Evolutionary conservation across 1,140 invertebrate species (phyloP).

Genomic region (Helicoverpa armigera): DNA sequence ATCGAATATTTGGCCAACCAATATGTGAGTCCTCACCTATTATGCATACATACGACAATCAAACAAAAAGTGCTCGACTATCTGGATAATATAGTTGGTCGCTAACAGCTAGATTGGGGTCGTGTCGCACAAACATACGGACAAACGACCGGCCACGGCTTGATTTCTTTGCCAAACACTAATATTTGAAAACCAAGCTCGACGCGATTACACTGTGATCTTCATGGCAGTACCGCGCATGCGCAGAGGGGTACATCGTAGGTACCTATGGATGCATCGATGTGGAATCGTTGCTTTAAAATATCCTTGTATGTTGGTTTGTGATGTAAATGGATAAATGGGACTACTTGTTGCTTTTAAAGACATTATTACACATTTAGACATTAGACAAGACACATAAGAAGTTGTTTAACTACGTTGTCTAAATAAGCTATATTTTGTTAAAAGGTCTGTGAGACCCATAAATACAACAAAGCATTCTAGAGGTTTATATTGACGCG

Average conservation of each 20-base stretch:
- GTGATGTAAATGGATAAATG: too few species aligned
- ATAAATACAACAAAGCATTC: too few species aligned
- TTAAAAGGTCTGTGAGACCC: too few species aligned
- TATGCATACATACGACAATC: constrained; percentile 19
- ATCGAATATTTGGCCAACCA: neutral
- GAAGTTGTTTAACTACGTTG: too few species aligned
- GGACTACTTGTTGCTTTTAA: too few species aligned
- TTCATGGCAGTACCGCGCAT: constrained; percentile 57
- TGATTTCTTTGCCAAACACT: constrained; percentile 83
- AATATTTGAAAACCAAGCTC: constrained; percentile 80
- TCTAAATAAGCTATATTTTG: too few species aligned
- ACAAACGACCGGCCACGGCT: constrained; percentile 69
- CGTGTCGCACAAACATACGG: constrained; percentile 64
- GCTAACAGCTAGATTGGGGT: constrained; percentile 67
- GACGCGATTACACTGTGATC: constrained; percentile 71
- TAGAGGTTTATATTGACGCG: too few species aligned
- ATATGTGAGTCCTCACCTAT: constrained; percentile 22
- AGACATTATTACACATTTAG: too few species aligned
- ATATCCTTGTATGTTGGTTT: too few species aligned
- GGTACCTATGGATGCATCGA: neutral
- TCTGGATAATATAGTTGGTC: constrained; percentile 44
- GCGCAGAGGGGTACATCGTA: constrained; percentile 4
- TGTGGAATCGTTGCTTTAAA: neutral
- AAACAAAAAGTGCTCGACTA: constrained; percentile 23
- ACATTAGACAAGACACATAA: too few species aligned